Evolutionary conservation across 1,140 invertebrate genomes (phyloP).

Genomic region (Linepithema humile): DNA sequence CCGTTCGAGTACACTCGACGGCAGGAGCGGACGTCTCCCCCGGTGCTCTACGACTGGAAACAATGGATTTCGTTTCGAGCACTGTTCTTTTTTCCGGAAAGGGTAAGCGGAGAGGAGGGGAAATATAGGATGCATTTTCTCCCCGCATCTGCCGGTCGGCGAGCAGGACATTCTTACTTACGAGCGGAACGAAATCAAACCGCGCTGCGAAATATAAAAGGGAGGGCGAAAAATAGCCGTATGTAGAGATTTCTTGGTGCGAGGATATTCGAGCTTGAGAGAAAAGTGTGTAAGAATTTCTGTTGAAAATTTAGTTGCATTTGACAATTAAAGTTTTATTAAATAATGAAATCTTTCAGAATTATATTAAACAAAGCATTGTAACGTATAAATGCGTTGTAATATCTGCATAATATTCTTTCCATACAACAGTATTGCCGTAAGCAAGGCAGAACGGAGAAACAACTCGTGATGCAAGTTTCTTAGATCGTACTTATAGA

Average conservation of each 20-base stretch:
- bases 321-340: background rate
- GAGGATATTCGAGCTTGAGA: background rate
- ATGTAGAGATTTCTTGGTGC: background rate
- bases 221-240: background rate
- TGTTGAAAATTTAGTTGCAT: background rate
- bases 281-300: background rate
- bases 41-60: slow-evolving; percentile 70
- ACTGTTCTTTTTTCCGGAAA: slow-evolving; percentile 35
- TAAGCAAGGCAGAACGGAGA: background rate
- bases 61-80: slow-evolving; percentile 74
- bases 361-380: background rate
- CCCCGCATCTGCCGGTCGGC: slow-evolving; percentile 43
- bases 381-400: background rate
- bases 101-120: background rate
- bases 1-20: slow-evolving; percentile 63
- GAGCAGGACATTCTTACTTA: background rate
- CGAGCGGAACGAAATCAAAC: background rate
- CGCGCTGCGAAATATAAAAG: background rate
- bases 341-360: background rate
- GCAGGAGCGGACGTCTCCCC: slow-evolving; percentile 62
- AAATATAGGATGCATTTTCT: slow-evolving; percentile 11
- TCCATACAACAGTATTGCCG: background rate
- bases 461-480: background rate
- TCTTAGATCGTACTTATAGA: background rate
- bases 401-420: background rate